These are phyloP conservation scores for Hafferia zeledoni DNA, from an alignment of 2,797 vertebrate genomes.

Conservation along the genomic window DNA sequence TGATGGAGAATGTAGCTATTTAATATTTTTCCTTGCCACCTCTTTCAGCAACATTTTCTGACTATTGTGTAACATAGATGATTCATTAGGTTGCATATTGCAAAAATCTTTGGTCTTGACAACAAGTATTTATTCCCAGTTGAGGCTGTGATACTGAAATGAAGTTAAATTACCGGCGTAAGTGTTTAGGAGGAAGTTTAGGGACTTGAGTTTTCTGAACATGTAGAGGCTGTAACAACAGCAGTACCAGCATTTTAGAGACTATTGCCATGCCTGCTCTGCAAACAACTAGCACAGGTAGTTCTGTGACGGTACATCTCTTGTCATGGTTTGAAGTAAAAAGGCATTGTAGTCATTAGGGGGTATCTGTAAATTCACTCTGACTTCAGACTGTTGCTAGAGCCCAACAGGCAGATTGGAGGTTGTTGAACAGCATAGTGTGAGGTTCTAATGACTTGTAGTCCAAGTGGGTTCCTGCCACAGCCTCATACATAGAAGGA, in stretches of 20 bases:
- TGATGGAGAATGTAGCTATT: background rate
- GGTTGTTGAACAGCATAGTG: background rate
- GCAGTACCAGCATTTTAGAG: background rate
- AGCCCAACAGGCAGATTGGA: background rate
- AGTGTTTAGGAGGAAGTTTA: background rate
- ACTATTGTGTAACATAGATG: background rate
- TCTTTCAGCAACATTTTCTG: background rate
- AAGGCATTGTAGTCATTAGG: background rate
- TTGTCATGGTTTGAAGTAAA: background rate
- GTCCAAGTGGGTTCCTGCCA: background rate
- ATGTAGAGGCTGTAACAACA: background rate
- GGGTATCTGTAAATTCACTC: background rate
- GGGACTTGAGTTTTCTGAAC: background rate
- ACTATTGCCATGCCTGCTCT: background rate
- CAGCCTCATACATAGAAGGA: background rate
- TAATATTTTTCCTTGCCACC: background rate
- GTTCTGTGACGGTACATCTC: background rate
- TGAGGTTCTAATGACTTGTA: background rate
- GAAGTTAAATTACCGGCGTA: background rate
- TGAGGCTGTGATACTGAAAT: background rate
- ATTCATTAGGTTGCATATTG: background rate
- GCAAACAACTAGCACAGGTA: background rate
- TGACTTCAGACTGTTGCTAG: background rate
- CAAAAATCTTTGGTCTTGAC: background rate
- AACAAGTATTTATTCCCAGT: background rate